Percentiles rank a stretch among this genome's conserved stretches.
These are phyloP conservation scores for Cuniculus paca DNA, from an alignment of 2,797 vertebrate species.

Conservation along the genomic window DNA sequence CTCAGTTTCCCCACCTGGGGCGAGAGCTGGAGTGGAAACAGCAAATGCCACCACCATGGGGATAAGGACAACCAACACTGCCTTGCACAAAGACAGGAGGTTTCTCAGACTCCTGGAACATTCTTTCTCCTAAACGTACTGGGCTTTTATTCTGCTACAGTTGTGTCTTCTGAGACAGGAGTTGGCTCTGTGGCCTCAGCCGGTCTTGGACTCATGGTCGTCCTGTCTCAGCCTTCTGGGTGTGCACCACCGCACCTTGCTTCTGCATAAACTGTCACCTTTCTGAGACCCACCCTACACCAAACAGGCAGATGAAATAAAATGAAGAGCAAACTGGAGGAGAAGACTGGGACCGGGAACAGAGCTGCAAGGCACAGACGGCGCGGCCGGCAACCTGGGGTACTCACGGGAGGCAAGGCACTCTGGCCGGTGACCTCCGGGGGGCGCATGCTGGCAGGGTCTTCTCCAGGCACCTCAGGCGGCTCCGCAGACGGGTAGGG, in stretches of 20 bases:
- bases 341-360: neutral
- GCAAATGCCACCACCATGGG: neutral
- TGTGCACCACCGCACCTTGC: neutral
- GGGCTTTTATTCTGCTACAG: neutral
- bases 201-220: neutral
- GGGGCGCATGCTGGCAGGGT: slow-evolving; percentile 93
- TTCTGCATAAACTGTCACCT: neutral
- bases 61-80: neutral
- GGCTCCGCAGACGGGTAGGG: slow-evolving; percentile 96
- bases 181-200: neutral
- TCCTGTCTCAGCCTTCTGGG: neutral
- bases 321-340: neutral
- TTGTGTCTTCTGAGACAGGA: neutral
- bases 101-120: neutral
- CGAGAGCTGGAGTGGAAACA: neutral
- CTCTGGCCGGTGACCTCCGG: slow-evolving; percentile 97
- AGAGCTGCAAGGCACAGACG: neutral
- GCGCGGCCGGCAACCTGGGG: fast-evolving
- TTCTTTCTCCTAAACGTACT: neutral
- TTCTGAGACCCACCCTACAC: neutral
- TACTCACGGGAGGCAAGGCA: slow-evolving; percentile 95
- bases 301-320: neutral
- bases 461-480: slow-evolving; percentile 93
- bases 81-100: neutral
- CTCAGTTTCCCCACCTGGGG: fast-evolving